These are phyloP conservation scores for Hydrotaea diabolus DNA, from an alignment of 2,888 invertebrate species.

Conservation along the genomic window DNA sequence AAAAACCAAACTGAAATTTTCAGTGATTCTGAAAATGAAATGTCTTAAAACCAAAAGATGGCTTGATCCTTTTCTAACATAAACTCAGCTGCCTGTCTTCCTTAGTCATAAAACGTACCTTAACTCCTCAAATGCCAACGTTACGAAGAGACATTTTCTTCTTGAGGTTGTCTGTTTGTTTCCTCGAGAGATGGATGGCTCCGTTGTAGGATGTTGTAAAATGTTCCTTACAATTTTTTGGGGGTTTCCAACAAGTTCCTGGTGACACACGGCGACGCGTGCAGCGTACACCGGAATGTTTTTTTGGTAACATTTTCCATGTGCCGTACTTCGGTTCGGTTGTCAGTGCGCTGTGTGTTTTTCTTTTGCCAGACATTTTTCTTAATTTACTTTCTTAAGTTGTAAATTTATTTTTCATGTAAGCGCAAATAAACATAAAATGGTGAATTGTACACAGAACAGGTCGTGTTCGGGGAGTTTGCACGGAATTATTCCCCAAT, in stretches of 20 bases:
- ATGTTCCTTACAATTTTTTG: slow-evolving; percentile 38
- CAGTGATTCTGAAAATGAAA: neutral
- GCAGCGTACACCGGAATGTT: too few relatives aligned
- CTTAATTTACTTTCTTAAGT: slow-evolving; percentile 57
- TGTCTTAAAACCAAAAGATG: neutral
- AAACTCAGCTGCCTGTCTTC: too few relatives aligned
- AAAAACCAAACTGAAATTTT: neutral
- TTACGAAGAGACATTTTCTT: neutral
- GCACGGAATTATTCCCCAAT: slow-evolving; percentile 59
- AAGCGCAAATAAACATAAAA: slow-evolving; percentile 46
- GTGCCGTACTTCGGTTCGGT: too few relatives aligned
- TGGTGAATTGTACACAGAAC: slow-evolving; percentile 39
- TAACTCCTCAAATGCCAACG: neutral
- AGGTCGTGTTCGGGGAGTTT: slow-evolving; percentile 57
- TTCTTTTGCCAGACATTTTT: slow-evolving; percentile 49
- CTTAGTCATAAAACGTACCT: slow-evolving; percentile 53
- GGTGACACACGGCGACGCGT: slow-evolving; percentile 27
- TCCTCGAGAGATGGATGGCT: slow-evolving; percentile 18
- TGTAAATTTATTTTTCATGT: slow-evolving; percentile 65
- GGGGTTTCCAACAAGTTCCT: neutral
- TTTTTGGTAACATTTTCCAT: too few relatives aligned
- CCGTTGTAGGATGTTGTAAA: slow-evolving; percentile 3
- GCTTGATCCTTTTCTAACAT: slow-evolving; percentile 22
- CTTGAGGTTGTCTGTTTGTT: neutral
- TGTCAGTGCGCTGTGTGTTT: neutral